Percentiles rank a stretch among this genome's conserved stretches.
phyloP scores from a whole-genome alignment of 2,888 invertebrate species.

The Malachius bipustulatus region DNA sequence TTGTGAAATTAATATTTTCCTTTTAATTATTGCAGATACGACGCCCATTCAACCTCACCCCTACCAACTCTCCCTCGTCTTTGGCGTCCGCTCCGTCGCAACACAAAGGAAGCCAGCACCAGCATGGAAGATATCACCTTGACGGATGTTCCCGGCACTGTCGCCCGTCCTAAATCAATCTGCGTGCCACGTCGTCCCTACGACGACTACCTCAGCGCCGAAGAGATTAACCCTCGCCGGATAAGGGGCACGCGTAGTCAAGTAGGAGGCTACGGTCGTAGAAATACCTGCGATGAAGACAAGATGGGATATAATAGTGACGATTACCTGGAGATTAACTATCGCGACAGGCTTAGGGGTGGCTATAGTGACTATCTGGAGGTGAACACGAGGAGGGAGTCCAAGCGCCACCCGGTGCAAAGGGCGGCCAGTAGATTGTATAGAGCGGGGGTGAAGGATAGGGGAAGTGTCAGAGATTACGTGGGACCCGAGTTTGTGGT shows the following conservation, averaged over 20 bases:
- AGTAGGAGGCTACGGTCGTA: conserved; percentile 8
- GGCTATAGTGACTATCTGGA: conserved; percentile 15
- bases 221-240: too few species aligned
- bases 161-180: conserved; percentile 38
- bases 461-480: conserved; percentile 27
- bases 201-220: too few species aligned
- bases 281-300: background rate
- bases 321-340: background rate
- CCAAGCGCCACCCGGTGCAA: conserved; percentile 54
- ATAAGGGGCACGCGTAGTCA: background rate
- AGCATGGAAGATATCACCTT: conserved; percentile 43
- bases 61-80: too few species aligned
- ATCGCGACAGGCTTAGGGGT: conserved; percentile 5
- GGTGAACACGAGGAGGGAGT: conserved; percentile 22
- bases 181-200: conserved; percentile 33
- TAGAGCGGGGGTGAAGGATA: conserved; percentile 42
- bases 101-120: conserved; percentile 39
- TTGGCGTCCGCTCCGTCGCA: too few species aligned
- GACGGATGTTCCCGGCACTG: conserved; percentile 39
- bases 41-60: too few species aligned
- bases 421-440: conserved; percentile 61
- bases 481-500: conserved; percentile 66
- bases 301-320: background rate
- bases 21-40: too few species aligned
- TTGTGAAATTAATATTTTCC: too few species aligned